Evolutionary conservation across 92 coral and sea anemone genomes (phyloP), one percentile per base, ranked within the genome.

Genomic region (Diadumene lineata): DNA sequence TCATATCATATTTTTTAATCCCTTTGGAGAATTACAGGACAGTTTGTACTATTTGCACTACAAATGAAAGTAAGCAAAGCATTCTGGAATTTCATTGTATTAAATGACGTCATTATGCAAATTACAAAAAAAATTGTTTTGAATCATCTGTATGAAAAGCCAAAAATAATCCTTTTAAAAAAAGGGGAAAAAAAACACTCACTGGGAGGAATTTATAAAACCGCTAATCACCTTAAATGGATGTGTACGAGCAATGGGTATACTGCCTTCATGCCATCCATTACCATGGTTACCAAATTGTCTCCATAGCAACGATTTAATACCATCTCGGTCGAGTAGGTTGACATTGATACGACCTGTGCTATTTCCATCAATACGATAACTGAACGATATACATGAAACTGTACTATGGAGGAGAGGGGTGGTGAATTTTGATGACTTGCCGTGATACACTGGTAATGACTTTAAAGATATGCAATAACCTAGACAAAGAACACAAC

Each of bases 301-400:
- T 64, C 82, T 69, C 90, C 90, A 85, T 38, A 80, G 55, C 38
- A 84, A 31, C 55, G 55, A 43, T 25, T 75, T 72, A 19, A 74
- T 64, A 19, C 79, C 90, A 29, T 57, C 28, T 53, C 30, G 60
- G 68, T 68, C 82, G 19, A 24, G 51, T 2, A 53, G 19, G 21
- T 80, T 56, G 32, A 85, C 81, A 60, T 80, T 85, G 0, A 85
- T 76, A 63, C 86, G 72, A 9, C 90, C 90, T 9, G 72, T 65
- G 27, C 64, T 72, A 28, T n/a, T 17, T 0, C 86, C 86, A 73
- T 24, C 31, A 67, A 85, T 74, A 23, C 50, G 79, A 65, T 56
- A 85, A 55, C 56, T 31, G 32, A 85, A 85, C 17, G 71, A 51
- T 43, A 85, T 72, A 32, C 90, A 85, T 0, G 85, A 25, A 21